phyloP scores from a whole-genome alignment of 2,888 invertebrate species.

The Cenopis cana region DNA sequence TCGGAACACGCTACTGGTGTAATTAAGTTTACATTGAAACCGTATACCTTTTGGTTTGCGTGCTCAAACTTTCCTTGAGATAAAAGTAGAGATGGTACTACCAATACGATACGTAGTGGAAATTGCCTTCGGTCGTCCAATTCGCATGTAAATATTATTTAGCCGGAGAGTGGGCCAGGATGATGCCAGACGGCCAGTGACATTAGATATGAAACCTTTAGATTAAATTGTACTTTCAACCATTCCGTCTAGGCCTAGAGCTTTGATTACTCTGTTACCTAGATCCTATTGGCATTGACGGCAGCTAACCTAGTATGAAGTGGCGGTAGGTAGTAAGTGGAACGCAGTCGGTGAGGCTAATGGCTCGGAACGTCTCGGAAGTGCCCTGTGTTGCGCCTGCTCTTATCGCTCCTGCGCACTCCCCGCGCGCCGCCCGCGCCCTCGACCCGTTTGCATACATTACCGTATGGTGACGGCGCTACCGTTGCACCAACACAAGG shows the following conservation, averaged over 20 bases:
- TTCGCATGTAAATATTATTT: no score
- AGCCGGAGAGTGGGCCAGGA: no score
- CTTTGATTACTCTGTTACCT: background rate
- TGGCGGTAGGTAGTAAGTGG: slow-evolving; percentile 42
- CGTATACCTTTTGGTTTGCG: background rate
- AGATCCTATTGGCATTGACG: slow-evolving; percentile 14
- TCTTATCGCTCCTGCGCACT: slow-evolving; percentile 42
- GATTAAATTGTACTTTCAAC: background rate
- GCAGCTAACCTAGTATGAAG: slow-evolving; percentile 30
- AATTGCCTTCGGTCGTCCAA: no score
- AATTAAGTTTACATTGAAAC: background rate
- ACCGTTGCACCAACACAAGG: slow-evolving; percentile 43
- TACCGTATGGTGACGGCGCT: slow-evolving; percentile 48
- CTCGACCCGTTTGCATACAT: slow-evolving; percentile 68
- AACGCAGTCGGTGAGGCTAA: slow-evolving; percentile 66
- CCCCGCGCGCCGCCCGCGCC: slow-evolving; percentile 49
- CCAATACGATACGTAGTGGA: no score
- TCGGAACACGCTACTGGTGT: background rate
- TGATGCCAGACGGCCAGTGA: no score
- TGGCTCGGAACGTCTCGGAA: slow-evolving; percentile 78
- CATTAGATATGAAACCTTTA: no score
- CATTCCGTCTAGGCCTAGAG: background rate
- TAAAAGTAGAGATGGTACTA: no score
- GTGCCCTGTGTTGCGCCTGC: slow-evolving; percentile 65
- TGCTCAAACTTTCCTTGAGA: background rate